These are phyloP conservation scores for Rutpela maculata DNA, from an alignment of 2,888 invertebrate genomes.

Conservation along the genomic window DNA sequence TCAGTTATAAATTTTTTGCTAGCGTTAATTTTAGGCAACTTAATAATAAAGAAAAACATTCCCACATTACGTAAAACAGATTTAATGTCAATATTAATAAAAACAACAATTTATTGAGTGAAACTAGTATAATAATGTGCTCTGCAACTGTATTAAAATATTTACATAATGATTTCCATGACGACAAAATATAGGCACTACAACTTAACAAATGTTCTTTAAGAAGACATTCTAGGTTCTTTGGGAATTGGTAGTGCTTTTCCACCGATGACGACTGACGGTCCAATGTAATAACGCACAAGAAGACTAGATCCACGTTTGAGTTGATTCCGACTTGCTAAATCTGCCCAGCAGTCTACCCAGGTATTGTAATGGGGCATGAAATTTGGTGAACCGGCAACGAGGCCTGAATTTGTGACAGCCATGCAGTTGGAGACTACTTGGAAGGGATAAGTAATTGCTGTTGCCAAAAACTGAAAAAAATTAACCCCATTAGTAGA, in stretches of 20 bases:
- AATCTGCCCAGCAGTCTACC: conserved; percentile 89
- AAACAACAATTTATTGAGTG: conserved; percentile 49
- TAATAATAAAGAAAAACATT: too few relatives aligned
- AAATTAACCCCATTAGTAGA: not conserved
- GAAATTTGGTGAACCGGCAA: conserved; percentile 87
- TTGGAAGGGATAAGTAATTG: conserved; percentile 93
- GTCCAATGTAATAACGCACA: conserved; percentile 83
- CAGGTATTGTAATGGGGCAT: conserved; percentile 90
- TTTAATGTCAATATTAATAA: conserved; percentile 43
- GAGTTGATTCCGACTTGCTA: conserved; percentile 84
- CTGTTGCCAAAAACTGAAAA: conserved; percentile 84
- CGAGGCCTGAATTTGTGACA: conserved; percentile 86
- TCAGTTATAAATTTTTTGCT: too few relatives aligned
- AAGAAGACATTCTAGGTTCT: conserved; percentile 39
- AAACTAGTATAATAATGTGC: conserved; percentile 45
- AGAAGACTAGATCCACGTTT: conserved; percentile 91
- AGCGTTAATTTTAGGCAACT: too few relatives aligned
- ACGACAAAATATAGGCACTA: conserved; percentile 46
- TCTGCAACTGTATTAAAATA: conserved; percentile 54
- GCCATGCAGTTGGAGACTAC: conserved; percentile 95
- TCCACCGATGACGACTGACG: conserved; percentile 70
- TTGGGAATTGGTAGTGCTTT: conserved; percentile 62
- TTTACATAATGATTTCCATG: conserved; percentile 52
- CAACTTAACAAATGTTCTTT: conserved; percentile 45
- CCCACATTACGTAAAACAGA: not conserved